Evolutionary conservation across 2,113 vertebrate genomes (phyloP), one percentile per base, ranked within the genome.

Genomic region (Himantopus leucocephalus): DNA sequence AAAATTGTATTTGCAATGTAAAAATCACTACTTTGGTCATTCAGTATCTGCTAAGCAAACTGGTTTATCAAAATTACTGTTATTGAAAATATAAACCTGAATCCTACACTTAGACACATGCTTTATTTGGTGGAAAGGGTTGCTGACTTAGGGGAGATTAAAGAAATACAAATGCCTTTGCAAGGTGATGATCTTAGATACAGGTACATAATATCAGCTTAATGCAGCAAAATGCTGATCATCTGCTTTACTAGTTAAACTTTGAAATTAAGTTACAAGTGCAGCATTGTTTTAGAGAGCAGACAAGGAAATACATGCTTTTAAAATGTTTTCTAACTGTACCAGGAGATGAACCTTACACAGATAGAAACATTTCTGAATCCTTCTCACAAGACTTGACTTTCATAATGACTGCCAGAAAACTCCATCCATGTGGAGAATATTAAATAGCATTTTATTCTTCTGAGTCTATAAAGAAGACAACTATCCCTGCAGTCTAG

Each of bases 1-100:
- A 88, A 96, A 95, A 81, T 78, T 41, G 9, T 53, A 94, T 94
- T 94, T 96, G 80, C 86, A 84, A 7, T 64, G 73, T 88, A 75
- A 91, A 90, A 96, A 75, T 78, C 48, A 89, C 73, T 91, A 14
- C 56, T 74, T 91, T 37, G 64, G 47, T 71, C 91, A 93, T 88
- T 82, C 53, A 37, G 34, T 26, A 74, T 56, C 85, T 93, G 62
- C 70, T 84, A 92, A 87, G 43, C 45, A 96, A 94, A 92, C 64
- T 64, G 34, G 45, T 95, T 71, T 52, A 72, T 95, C 83, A 91
- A 27, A 91, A 95, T 96, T 91, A 92, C 70, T 85, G 80, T 64
- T 85, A 80, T 12, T 78, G 76, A 77, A 91, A 75, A 74, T 68
- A 71, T 23, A 94, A 94, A 81, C 23, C 4, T 68, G 66, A 88